phyloP scores from a whole-genome alignment of 2,888 invertebrate genomes.

The Antitype chi region DNA sequence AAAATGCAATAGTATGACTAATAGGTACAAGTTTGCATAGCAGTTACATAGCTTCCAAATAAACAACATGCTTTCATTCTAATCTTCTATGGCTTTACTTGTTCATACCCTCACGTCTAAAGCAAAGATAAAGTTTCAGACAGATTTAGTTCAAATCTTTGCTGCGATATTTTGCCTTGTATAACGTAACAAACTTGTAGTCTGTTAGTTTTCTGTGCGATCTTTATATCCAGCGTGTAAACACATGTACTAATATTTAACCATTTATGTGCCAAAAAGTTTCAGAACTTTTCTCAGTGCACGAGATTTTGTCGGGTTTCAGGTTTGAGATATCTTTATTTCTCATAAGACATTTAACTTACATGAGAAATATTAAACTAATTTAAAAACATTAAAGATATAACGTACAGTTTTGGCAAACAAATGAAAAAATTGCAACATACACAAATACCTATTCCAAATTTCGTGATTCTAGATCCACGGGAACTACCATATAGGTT shows the following conservation, averaged over 20 bases:
- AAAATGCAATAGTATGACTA: too few relatives aligned
- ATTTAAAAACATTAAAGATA: too few relatives aligned
- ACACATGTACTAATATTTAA: background rate
- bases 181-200: background rate
- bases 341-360: too few relatives aligned
- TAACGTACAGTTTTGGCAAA: too few relatives aligned
- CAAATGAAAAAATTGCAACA: too few relatives aligned
- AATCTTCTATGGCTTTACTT: background rate
- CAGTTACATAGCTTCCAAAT: background rate
- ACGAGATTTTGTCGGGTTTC: too few relatives aligned
- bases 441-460: too few relatives aligned
- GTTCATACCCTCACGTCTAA: conserved; percentile 1
- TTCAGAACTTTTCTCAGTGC: background rate
- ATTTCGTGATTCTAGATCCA: too few relatives aligned
- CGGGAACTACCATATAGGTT: too few relatives aligned
- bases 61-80: background rate
- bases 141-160: conserved; percentile 18
- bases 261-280: background rate
- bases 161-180: background rate
- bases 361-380: too few relatives aligned
- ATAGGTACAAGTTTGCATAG: background rate
- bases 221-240: conserved; percentile 6
- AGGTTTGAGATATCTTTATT: too few relatives aligned
- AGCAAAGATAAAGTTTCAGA: conserved; percentile 31
- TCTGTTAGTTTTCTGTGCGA: background rate